phyloP scores from a whole-genome alignment of 2,797 vertebrate species.

The Lerista edwardsae region DNA sequence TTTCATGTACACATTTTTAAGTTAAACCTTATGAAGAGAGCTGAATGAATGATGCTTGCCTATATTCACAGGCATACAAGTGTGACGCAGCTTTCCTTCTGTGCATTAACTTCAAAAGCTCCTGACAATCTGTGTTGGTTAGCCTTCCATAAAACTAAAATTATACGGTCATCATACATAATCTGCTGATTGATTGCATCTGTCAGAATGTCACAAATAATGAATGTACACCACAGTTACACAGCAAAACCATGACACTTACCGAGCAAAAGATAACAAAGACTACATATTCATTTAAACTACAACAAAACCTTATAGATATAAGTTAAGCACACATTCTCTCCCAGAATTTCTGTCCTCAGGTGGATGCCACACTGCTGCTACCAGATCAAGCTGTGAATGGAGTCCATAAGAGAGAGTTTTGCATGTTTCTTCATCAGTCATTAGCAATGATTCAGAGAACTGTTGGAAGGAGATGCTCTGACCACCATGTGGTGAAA shows the following conservation, averaged over 20 bases:
- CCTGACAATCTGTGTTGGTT: constrained; percentile 69
- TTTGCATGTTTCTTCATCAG: neutral
- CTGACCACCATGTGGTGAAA: too few relatives aligned
- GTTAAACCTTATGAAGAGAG: constrained; percentile 71
- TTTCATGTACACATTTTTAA: constrained; percentile 72
- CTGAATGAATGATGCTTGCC: constrained; percentile 40
- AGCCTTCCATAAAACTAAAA: constrained; percentile 77
- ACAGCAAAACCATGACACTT: constrained; percentile 55
- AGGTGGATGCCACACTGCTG: neutral
- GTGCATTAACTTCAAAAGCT: constrained; percentile 73
- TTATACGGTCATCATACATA: constrained; percentile 73
- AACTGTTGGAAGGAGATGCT: neutral
- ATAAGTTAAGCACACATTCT: neutral
- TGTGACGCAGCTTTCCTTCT: constrained; percentile 63
- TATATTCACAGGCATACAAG: constrained; percentile 59
- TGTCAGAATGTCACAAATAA: constrained; percentile 67
- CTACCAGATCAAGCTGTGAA: neutral
- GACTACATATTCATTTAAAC: constrained; percentile 44
- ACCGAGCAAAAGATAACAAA: constrained; percentile 59
- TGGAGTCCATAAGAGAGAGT: too few relatives aligned
- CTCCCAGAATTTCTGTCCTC: neutral
- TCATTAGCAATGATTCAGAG: neutral
- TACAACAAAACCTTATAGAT: constrained; percentile 23
- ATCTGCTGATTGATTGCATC: constrained; percentile 74
- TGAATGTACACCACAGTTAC: constrained; percentile 65